Base-by-base conservation (phyloP, 2,113 vertebrate genomes). In the Coryphaenoides rupestris region DNA sequence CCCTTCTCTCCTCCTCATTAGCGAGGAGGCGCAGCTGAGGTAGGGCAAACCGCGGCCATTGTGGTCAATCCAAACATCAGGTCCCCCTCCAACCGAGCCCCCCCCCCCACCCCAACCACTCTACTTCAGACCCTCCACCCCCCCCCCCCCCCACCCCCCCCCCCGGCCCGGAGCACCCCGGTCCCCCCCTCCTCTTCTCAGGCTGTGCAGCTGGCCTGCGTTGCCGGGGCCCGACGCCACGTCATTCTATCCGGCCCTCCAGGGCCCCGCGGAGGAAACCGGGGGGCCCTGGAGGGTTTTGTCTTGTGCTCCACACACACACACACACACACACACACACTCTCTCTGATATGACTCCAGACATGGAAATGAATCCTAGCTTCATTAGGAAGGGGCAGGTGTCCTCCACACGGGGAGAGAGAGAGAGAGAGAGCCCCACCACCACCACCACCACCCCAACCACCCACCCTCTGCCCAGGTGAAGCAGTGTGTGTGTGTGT, bases 351-450 rank as follows among this genome's bases (percentile, higher is more conserved):
- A 86, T 88, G 89, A 90, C 93, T 90, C 91, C 91, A 91, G 88
- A 88, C 85, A 90, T 92, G 90, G 89, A 94, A 93, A 93, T 93
- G 69, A 86, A 86, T 88, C 88, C 79, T 87, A 92, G 93, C 91
- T 93, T 94, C 93, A 96, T 95, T 93, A 93, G 84, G 85, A 89
- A 33, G 84, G 92, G 88, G 93, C 95, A 98, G 94, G 93, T 96
- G 95, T 92, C 91, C 89, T 68, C 73, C n/a, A n/a, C n/a, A n/a
- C n/a, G n/a, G n/a, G n/a, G n/a, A n/a, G n/a, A n/a, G n/a, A n/a
- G n/a, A n/a, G n/a, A 72, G 75, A 82, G 80, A 83, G 28, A 33
- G 28, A 33, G 28, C 28, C 5, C 28, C 28, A 5, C 28, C 28
- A 33, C 28, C 28, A 33, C 26, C 26, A 28, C 28, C 2, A 5